Base-by-base conservation (phyloP, 1,140 invertebrate species). In the Calliopsis andreniformis region DNA sequence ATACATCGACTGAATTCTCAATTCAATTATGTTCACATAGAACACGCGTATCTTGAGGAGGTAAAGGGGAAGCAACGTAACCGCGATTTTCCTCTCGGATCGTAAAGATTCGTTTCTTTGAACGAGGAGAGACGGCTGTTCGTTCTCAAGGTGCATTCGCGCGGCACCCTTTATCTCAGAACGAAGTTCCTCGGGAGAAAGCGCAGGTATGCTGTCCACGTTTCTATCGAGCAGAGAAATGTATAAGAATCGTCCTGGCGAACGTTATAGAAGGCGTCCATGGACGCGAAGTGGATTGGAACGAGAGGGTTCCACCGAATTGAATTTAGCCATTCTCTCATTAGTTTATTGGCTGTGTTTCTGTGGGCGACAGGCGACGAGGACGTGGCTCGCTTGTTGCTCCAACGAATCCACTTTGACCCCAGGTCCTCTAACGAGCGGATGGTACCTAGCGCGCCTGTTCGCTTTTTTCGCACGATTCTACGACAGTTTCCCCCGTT, bases 281-380 rank as follows among this genome's bases (percentile, higher is more conserved):
- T 47, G 53, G 67, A 51, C 67, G 30, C 64, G 67, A 71, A 45
- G 58, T 70, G 55, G 79, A 82, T 72, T 59, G 53, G 70, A 66
- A 63, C 32, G n/a, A 77, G 67, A 35, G 76, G 59, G 45, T 77
- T 71, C 72, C 42, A 47, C 20, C 39, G 56, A 87, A 87, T 85
- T 83, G 68, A 87, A 87, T 87, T 86, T 77, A 81, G 59, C 81
- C 62, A 80, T 86, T 83, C 68, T 79, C 77, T 85, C 76, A 85
- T 87, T 83, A 86, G 80, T 87, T 87, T 82, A 85, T 86, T 53
- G 75, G 42, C 25, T 4, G 12, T 2, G 25, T 45, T 32, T 12
- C n/a, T 23, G 7, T 61, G 70, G 39, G 35, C 35, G 35, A 39
- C 10, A 39, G 35, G 10, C 69, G 58, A 42, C 20, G 39, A 62